These are phyloP conservation scores for Odocoileus hemionus DNA, from an alignment of 2,113 vertebrate species.

Conservation along the genomic window DNA sequence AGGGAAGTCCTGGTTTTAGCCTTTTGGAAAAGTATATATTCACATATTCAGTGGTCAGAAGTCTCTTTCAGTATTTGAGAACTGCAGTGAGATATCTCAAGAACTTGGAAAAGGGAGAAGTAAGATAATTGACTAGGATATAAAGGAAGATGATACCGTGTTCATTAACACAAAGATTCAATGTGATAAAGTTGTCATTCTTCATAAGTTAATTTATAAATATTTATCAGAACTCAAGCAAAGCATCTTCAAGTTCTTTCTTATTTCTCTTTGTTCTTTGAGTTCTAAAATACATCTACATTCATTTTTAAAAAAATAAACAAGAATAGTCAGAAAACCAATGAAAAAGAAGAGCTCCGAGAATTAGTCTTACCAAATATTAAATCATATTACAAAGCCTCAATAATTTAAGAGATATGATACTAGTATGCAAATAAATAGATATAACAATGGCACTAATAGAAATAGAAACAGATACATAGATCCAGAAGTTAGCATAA, in stretches of 20 bases:
- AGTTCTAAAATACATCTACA: not conserved
- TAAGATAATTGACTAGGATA: not conserved
- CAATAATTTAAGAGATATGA: conserved; percentile 15
- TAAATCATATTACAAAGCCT: not conserved
- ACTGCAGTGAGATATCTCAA: not conserved
- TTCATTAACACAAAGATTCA: conserved; percentile 11
- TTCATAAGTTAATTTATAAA: not conserved
- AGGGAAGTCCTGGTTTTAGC: not conserved
- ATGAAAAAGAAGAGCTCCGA: conserved; percentile 6
- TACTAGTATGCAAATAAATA: not conserved
- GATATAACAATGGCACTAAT: not conserved
- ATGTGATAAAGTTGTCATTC: not conserved
- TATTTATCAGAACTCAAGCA: not conserved
- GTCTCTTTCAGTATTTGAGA: not conserved
- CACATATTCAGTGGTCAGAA: not conserved
- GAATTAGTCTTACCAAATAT: conserved; percentile 8
- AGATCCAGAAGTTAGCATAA: not conserved
- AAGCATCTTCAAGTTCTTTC: not conserved
- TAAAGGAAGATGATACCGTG: not conserved
- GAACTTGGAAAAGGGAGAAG: not conserved
- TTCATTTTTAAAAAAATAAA: not conserved
- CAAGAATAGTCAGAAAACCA: not conserved
- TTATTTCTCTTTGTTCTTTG: not conserved
- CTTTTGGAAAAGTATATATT: conserved; percentile 18
- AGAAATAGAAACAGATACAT: not conserved